Evolutionary conservation across 2,888 invertebrate species (phyloP), one percentile per base, ranked within the genome.

Genomic region (Nomada goodeniana): DNA sequence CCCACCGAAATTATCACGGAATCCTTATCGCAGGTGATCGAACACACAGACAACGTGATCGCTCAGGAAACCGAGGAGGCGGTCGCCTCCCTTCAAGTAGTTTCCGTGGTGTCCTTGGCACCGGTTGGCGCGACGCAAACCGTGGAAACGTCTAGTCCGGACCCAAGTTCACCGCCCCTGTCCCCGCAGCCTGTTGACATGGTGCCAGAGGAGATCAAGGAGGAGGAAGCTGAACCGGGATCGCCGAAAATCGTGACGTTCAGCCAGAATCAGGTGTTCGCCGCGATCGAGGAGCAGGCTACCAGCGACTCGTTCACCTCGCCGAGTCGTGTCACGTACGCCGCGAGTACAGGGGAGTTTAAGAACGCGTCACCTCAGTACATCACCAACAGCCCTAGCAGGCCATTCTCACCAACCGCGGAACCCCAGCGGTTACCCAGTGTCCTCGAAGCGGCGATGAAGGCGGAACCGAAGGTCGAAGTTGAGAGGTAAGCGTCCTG

Each of bases 401-500:
- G 93, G 84, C 90, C 93, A 11, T 93, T 92, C 68, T 93, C 93
- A 13, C 93, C 93, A 4, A 85, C 88, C 5, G 94, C 94, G 15
- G 94, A 94, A 76, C 93, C 94, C 2, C 94, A 94, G 79, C 94
- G 95, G 86, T 89, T 95, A 83, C 96, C 97, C 42, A 97, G 97
- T 26, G 96, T 97, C n/a, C 94, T 97, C 57, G 97, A 97, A 93
- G 97, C 97, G 18, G 97, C 97, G 61, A 97, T 98, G 89, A 98
- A 98, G 92, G 97, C 97, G 18, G 97, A 98, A 90, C 98, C 98
- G 11, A 97, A 98, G 91, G 97, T 97, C 13, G 97, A 97, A 92
- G 95, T 95, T 20, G 95, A 95, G 88, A 94, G 95, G 90, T 93
- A 70, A 42, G 63, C 11, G 20, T 23, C 15, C 7, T 2, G 10